Evolutionary conservation across 2,888 invertebrate species (phyloP).

Genomic region (Athetis lepigone): DNA sequence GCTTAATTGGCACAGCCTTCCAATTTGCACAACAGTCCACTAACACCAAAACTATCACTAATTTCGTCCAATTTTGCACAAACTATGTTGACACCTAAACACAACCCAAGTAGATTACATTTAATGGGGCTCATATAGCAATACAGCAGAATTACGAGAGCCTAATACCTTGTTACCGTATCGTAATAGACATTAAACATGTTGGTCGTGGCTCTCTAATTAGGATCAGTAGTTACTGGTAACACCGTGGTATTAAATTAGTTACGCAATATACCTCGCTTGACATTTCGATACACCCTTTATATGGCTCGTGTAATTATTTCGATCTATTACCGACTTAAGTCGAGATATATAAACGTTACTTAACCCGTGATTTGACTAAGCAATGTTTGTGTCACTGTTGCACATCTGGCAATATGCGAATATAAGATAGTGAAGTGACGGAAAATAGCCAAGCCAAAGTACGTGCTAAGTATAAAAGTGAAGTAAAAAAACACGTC

Average conservation of each 20-base stretch:
- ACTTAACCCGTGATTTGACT: too few species aligned
- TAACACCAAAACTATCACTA: constrained; percentile 1
- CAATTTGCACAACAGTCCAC: constrained; percentile 17
- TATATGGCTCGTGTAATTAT: constrained; percentile 32
- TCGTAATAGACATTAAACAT: constrained; percentile 57
- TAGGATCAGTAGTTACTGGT: constrained; percentile 42
- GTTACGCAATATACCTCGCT: constrained; percentile 41
- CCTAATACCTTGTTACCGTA: constrained; percentile 52
- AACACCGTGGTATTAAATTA: constrained; percentile 50
- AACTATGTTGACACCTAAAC: constrained; percentile 46
- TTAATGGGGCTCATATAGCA: constrained; percentile 33
- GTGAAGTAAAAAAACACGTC: too few species aligned
- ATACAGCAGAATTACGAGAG: constrained; percentile 28
- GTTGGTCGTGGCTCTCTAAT: constrained; percentile 53
- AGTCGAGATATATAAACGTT: too few species aligned
- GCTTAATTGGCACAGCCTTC: too few species aligned
- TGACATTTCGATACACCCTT: constrained; percentile 43
- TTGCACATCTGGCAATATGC: too few species aligned
- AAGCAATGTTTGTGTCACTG: too few species aligned
- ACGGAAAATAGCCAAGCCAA: too few species aligned
- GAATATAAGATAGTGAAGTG: too few species aligned
- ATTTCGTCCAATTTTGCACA: constrained; percentile 18
- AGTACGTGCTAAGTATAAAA: too few species aligned
- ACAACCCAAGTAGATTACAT: constrained; percentile 34
- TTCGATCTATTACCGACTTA: constrained; percentile 11